phyloP scores from a whole-genome alignment of 2,113 vertebrate genomes.

The Trichomycterus rosablanca region DNA sequence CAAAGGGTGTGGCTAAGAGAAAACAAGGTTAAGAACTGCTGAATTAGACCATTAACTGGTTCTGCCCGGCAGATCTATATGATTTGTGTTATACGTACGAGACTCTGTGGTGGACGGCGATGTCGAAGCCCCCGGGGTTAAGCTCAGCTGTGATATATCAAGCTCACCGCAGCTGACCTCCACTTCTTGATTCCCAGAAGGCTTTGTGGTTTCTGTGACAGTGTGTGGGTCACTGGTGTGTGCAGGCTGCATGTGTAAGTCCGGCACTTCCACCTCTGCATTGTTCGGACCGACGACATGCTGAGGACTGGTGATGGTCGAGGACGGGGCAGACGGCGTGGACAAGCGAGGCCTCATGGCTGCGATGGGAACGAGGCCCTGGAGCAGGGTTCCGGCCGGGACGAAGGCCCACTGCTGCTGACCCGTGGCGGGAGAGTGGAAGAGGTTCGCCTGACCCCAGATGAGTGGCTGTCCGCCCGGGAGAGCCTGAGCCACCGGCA shows the following conservation, averaged over 20 bases:
- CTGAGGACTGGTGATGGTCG: slow-evolving; percentile 80
- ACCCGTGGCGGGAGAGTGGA: slow-evolving; percentile 70
- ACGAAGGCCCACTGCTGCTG: slow-evolving; percentile 98
- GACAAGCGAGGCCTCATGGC: slow-evolving; percentile 75
- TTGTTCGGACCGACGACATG: slow-evolving; percentile 68
- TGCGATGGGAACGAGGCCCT: slow-evolving; percentile 85
- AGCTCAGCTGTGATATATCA: slow-evolving; percentile 92
- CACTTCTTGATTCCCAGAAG: slow-evolving; percentile 79
- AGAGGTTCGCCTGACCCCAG: slow-evolving; percentile 93
- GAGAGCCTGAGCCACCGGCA: slow-evolving; percentile 87
- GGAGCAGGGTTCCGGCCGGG: slow-evolving; percentile 90
- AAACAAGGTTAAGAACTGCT: too few relatives aligned
- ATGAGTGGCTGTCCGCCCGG: slow-evolving; percentile 90
- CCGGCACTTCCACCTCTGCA: slow-evolving; percentile 73
- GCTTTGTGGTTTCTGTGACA: slow-evolving; percentile 47
- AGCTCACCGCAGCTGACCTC: slow-evolving; percentile 89
- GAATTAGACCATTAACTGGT: too few relatives aligned
- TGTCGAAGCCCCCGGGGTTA: slow-evolving; percentile 90
- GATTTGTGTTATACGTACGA: slow-evolving; percentile 83
- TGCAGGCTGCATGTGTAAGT: not conserved
- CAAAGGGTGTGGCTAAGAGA: too few relatives aligned
- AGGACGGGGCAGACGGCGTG: slow-evolving; percentile 81
- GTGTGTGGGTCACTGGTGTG: slow-evolving; percentile 57
- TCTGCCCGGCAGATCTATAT: too few relatives aligned
- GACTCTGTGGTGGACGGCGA: slow-evolving; percentile 90